Evolutionary conservation across 30 jellyfish, hydroid and myxozoan genomes (phyloP), one percentile per base, ranked within the genome.

Genomic region (Sanderia malayensis): DNA sequence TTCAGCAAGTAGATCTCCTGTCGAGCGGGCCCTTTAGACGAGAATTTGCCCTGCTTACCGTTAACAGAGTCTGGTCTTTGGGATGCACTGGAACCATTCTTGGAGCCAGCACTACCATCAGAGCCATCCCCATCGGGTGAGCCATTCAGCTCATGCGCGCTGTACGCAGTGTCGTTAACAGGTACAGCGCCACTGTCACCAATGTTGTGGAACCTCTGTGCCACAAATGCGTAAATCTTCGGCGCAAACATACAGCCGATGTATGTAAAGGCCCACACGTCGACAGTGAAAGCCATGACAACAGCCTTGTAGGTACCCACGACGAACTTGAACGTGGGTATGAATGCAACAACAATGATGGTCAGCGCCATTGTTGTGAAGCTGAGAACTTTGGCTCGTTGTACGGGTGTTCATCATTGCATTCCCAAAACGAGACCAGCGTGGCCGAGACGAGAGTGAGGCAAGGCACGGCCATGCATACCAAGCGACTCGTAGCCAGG

Each of bases 211-310:
- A 33, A 46, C 4, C 83, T 67, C 34, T 86, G 81, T n/a, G 88
- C 67, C 26, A 63, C 46, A 17, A 76, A 19, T 0, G 84, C 82
- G 58, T 65, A 76, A 0, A 88, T 1, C 55, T 67, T 88, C 10
- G 97, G 92, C 27, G 74, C 68, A 68, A 77, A 46, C 74, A 88
- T 41, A 67, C 97, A 81, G 26, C 85, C 78, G 23, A 88, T 44
- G 77, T 73, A 88, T 15, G 87, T 83, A 61, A 13, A 89, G 1
- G 96, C 95, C 80, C 86, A 82, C 21, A 85, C 61, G 17, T 70
- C 87, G n/a, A 79, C 85, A 32, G 95, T 89, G 49, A 89, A 63
- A 26, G 92, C 83, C 86, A 76, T 73, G 18, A 89, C 95, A 23
- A 89, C 45, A n/a, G 88, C 85, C 41, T 72, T 90, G 70, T 74